Base-by-base conservation (phyloP, 2,113 vertebrate species). In the Gasterosteus nipponicus region DNA sequence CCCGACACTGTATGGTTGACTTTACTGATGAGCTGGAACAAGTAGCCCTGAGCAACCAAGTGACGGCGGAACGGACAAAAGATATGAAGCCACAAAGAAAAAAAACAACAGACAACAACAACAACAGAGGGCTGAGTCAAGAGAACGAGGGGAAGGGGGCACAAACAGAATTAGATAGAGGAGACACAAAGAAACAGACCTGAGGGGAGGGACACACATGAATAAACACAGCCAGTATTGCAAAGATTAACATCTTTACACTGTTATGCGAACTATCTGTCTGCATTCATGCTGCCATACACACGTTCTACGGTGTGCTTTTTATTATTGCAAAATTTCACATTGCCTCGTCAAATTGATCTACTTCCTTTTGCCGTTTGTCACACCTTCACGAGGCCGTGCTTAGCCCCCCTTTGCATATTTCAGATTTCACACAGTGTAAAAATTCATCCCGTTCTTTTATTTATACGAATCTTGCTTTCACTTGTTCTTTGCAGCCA, bases 1-100 rank as follows among this genome's bases (percentile, higher is more conserved):
- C 29, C 33, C 59, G 44, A 66, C 46, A 14, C 64, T 84, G 74
- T 74, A 46, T 15, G 75, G 73, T 54, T 73, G 66, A 78, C 74
- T 88, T 87, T 71, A 83, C 73, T 80, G 73, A 77, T 76, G 77
- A 86, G 70, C 82, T 79, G 73, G 74, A 84, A 87, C 69, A 51
- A 70, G 69, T 46, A 70, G 84, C 80, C 82, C 73, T 58, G 67
- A 86, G 86, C 77, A 60, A 86, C 76, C 12, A 54, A 72, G 72
- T 85, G 77, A 82, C 83, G 77, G 67, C 18, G n/a, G 69, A 76
- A 62, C 31, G 33, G 68, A 61, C 69, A 49, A 81, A 75, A 63
- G 83, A 81, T 67, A 79, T 26, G 44, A 61, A 78, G 62, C 31
- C 69, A 49, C 65, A 81, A 12, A 64, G 26, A 58, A n/a, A 66